phyloP scores from a whole-genome alignment of 53 echinoderm and acorn worm species.

The Luidia sarsii region DNA sequence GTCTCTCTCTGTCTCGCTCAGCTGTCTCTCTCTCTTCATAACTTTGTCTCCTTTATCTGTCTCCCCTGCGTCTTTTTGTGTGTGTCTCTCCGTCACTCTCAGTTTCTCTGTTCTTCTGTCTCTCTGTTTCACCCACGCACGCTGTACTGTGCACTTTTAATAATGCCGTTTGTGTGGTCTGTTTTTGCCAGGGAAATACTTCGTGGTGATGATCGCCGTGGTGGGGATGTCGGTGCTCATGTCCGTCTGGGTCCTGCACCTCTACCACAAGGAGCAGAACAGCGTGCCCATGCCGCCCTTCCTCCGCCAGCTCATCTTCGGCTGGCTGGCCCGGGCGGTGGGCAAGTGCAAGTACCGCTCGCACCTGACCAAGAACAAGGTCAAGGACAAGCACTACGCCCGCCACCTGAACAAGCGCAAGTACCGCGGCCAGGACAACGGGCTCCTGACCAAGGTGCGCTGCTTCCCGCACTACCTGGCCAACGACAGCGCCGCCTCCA shows the following conservation, averaged over 20 bases:
- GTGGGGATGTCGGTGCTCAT: constrained; percentile 60
- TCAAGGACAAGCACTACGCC: constrained; percentile 35
- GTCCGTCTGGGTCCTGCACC: constrained; percentile 56
- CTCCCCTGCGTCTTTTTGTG: too few relatives aligned
- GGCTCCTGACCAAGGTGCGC: constrained; percentile 46
- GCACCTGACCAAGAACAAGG: constrained; percentile 52
- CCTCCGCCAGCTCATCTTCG: constrained; percentile 65
- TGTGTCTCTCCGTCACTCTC: too few relatives aligned
- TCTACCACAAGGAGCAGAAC: constrained; percentile 68
- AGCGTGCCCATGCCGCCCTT: constrained; percentile 63
- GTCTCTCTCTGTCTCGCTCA: too few relatives aligned
- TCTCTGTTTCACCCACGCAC: neutral
- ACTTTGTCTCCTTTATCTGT: too few relatives aligned
- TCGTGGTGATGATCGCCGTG: constrained; percentile 70
- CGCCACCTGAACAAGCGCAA: constrained; percentile 39
- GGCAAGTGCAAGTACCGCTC: constrained; percentile 55
- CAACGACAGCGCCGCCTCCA: constrained; percentile 54
- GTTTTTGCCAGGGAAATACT: constrained; percentile 61
- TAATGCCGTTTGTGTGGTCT: neutral
- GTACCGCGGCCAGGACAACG: constrained; percentile 53
- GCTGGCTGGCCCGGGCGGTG: constrained; percentile 49
- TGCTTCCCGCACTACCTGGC: constrained; percentile 57
- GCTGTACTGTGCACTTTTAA: neutral
- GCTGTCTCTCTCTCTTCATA: too few relatives aligned
- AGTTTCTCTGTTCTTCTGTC: neutral